phyloP scores from a whole-genome alignment of 2,797 vertebrate species.

The Pempheris klunzingeri region DNA sequence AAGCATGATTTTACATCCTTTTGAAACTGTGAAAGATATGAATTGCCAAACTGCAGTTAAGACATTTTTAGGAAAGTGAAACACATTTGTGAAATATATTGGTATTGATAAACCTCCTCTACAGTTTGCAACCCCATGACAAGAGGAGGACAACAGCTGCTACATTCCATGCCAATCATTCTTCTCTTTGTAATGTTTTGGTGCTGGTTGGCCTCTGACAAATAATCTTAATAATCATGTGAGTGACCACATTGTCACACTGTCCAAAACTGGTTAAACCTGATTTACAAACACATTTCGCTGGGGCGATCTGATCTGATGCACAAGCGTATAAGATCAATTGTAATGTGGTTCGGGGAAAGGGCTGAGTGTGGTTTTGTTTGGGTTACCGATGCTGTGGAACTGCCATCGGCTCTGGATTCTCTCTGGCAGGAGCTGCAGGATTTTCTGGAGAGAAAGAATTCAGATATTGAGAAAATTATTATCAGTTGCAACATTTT shows the following conservation, averaged over 20 bases:
- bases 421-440: constrained; percentile 97
- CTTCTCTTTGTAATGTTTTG: background rate
- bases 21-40: background rate
- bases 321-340: background rate
- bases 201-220: background rate
- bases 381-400: constrained; percentile 94
- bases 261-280: constrained; percentile 18
- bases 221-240: background rate
- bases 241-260: background rate
- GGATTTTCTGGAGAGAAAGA: constrained; percentile 91
- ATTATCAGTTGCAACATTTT: background rate
- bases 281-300: background rate
- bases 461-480: background rate
- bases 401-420: constrained; percentile 99
- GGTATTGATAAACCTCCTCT: background rate
- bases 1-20: background rate
- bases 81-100: background rate
- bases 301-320: background rate
- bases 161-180: background rate
- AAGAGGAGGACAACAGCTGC: background rate
- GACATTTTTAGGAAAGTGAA: background rate
- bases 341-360: background rate
- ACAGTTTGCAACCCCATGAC: background rate
- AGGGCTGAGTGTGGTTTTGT: background rate
- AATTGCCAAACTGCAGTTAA: background rate